Evolutionary conservation across 2,888 invertebrate genomes (phyloP), one percentile per base, ranked within the genome.

Genomic region (Drosophila rubida): DNA sequence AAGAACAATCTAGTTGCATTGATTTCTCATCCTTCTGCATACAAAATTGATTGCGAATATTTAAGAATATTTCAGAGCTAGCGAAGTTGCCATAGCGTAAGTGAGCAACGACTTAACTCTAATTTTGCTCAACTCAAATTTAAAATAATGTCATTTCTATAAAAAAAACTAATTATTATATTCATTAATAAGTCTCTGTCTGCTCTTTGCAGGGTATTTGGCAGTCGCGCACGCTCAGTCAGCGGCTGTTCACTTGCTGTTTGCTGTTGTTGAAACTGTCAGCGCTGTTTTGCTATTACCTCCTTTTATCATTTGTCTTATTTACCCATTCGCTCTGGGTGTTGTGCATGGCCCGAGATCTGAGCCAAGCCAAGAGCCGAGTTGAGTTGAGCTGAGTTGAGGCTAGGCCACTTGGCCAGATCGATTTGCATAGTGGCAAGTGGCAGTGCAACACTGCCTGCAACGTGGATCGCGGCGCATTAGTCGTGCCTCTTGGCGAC

Each of bases 281-380:
- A 76, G 65, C 69, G 73, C 55, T 76, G 78, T 69, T 76, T 83
- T 70, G 62, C 75, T 72, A 67, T 71, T 49, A 67, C 82, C 75
- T 81, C 66, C 79, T 78, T 85, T 84, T 67, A 85, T 80, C 87
- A 71, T 75, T 82, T 75, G 86, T 77, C 81, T 77, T 88, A 83
- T 88, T 81, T 81, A 76, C 87, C 71, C 67, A 64, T 65, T 67
- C 81, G 74, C 73, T 53, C 58, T 46, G 65, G 51, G 49, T 74
- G 67, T 69, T 75, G 76, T 61, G 59, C 58, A 27, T 65, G 53
- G 45, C 53, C 37, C 30, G 51, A 54, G 54, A 54, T 46, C 25
- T 57, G 23, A 45, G 32, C 54, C 51, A 53, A 41, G 51, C 54
- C 51, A 53, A 53, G 51, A 41, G 46, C n/a, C 37, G 35, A 25